A percentile compares a stretch with the other conserved stretches of the same genome.
Evolutionary conservation across 2,888 invertebrate genomes (phyloP).

Genomic region (Ephialtes manifestator): DNA sequence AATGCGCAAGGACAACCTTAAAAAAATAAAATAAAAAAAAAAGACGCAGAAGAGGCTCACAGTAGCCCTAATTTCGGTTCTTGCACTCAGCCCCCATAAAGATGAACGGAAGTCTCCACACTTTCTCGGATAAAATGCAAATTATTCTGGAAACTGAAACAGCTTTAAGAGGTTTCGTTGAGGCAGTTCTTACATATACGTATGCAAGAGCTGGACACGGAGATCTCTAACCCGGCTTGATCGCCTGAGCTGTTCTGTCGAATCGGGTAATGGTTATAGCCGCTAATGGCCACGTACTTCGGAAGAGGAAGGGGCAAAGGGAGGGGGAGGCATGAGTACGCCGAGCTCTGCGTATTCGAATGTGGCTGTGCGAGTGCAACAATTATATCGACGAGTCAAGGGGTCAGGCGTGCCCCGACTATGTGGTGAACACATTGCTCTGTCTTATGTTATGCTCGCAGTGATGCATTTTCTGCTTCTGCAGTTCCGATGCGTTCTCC

Average conservation of each 20-base stretch:
- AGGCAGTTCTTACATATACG: conserved; percentile 2
- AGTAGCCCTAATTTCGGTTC: background rate
- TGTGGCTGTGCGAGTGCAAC: conserved; percentile 73
- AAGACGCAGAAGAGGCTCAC: no score
- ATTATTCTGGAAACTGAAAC: conserved; percentile 15
- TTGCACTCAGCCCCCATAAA: background rate
- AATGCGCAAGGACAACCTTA: no score
- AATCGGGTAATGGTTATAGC: conserved; percentile 84
- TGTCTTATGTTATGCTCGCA: conserved; percentile 5
- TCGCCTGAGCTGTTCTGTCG: conserved; percentile 77
- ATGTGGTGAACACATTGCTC: conserved; percentile 30
- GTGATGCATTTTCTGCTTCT: conserved; percentile 52
- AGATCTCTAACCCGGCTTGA: conserved; percentile 60
- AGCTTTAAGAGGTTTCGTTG: conserved; percentile 1
- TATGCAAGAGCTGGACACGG: background rate
- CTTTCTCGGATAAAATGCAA: conserved; percentile 39
- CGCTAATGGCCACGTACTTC: conserved; percentile 83
- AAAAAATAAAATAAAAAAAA: no score
- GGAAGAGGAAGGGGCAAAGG: conserved; percentile 47
- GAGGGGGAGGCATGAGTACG: conserved; percentile 28
- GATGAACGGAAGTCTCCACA: background rate
- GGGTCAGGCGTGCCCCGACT: conserved; percentile 80
- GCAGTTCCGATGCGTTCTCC: conserved; percentile 64
- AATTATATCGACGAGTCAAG: conserved; percentile 80
- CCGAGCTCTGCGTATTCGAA: conserved; percentile 58